Evolutionary conservation across 1,140 invertebrate genomes (phyloP), one percentile per base, ranked within the genome.

Genomic region (Eumeta japonica): DNA sequence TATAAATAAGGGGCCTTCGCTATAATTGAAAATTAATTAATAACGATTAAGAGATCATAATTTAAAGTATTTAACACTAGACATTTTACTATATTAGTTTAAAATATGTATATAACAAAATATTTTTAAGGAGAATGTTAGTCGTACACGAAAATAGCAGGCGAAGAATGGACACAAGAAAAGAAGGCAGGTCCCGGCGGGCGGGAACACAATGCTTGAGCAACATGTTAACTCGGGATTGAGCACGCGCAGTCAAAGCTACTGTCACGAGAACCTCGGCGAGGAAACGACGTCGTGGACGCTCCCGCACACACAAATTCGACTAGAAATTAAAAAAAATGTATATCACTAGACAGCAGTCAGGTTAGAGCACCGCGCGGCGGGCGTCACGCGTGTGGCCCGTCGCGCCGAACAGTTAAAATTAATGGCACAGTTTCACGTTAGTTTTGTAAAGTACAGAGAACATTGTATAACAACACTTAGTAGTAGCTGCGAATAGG

Each of bases 31-130:
- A 70, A 20, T 65, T 70, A 66, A 74, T 74, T 72, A 72, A 72
- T 72, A 74, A 60, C 68, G 65, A 70, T 74, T 74, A 74, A 74
- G 70, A 74, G 70, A 74, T 74, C 70, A 74, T 72, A 71, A 63
- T 73, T 71, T 65, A 68, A 68, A 56, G 50, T 12, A 45, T 60
- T 65, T 66, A 47, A 52, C 47, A 28, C 60, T 71, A 67, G 45
- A 40, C 54, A 43, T 45, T 65, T 62, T 54, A 46, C 62, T 70
- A 74, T 46, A 67, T 67, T 71, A 74, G 55, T 65, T 54, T 67
- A 65, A 52, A 62, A 64, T 61, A 58, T 48, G 56, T 52, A 59
- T 41, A 54, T 52, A 56, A 55, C 52, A 57, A 59, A 55, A 58
- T 55, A 66, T 55, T 58, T 61, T n/a, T 44, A 56, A 56, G 43